Base-by-base conservation (phyloP, 2,888 invertebrate species). In the Epinotia nisella region DNA sequence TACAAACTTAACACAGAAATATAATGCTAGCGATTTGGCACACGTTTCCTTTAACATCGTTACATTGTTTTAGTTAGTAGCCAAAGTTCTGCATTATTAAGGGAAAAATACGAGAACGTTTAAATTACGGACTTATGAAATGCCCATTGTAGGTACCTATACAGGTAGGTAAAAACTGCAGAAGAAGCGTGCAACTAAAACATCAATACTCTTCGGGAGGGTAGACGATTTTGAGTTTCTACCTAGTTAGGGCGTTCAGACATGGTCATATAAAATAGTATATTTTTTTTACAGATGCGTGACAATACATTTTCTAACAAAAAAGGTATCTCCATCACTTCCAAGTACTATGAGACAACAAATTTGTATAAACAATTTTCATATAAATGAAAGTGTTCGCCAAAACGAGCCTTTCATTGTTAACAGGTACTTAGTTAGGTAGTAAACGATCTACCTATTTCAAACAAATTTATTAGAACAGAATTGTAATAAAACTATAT, bases 11-110 rank as follows among this genome's bases (percentile, higher is more conserved):
- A 67, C 55, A 55, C 71, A 59, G 24, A 67, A 21, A 29, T 49
- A 51, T 51, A 41, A 56, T 24, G 17, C 64, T 29, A 69, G 39
- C 64, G 59, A 68, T 74, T 74, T 74, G 69, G 70, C 74, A 74
- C 68, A 64, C 64, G 51, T 64, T 69, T 59, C 21, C 24, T 66
- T 66, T 55, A 17, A 13, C 35, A 39, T 21, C 53, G 35, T 35
- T 19, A 24, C 29, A 55, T 5, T 56, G 41, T 66, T 55, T 55
- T n/a, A 21, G 21, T 24, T 21, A 24, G 10, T n/a, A 39, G 39
- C 21, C 55, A 10, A 53, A 66, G 39, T 39, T n/a, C 10, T 15
- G 15, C 13, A 3, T 29, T 13, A 13, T 39, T 61, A 4, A 1
- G 1, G 21, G 21, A 15, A 45, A 61, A 61, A 19, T 7, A 19